These are phyloP conservation scores for Oryzias woworae DNA, from an alignment of 2,113 vertebrate species.

Conservation along the genomic window DNA sequence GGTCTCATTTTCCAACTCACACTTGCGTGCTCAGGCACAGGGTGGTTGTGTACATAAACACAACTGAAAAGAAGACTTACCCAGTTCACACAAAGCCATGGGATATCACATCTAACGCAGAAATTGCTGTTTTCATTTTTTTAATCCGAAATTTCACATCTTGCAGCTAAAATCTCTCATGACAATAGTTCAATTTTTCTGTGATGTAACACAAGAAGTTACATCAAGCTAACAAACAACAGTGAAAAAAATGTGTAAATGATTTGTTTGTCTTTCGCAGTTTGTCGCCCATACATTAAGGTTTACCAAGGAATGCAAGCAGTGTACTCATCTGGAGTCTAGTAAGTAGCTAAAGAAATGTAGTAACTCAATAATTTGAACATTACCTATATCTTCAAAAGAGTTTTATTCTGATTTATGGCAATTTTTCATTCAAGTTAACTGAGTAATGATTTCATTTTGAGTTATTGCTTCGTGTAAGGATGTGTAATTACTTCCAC, in stretches of 20 bases:
- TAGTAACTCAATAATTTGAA: constrained; percentile 10
- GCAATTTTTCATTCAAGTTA: constrained; percentile 15
- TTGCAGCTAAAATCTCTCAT: constrained; percentile 33
- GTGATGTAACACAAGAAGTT: constrained; percentile 11
- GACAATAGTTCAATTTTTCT: constrained; percentile 6
- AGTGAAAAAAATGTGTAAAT: constrained; percentile 11
- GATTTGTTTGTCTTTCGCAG: constrained; percentile 70
- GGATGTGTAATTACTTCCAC: constrained; percentile 25
- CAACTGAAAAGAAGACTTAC: constrained; percentile 20
- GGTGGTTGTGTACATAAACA: constrained; percentile 38
- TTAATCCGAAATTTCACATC: constrained; percentile 32
- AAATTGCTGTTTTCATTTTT: constrained; percentile 57
- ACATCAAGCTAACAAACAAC: constrained; percentile 2
- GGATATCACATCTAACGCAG: constrained; percentile 30
- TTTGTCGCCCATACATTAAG: constrained; percentile 88
- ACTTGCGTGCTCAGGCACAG: constrained; percentile 42
- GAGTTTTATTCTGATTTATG: constrained; percentile 10
- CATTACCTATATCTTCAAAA: constrained; percentile 28
- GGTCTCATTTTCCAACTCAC: constrained; percentile 21
- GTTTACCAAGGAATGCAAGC: constrained; percentile 95
- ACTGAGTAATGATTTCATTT: constrained; percentile 20
- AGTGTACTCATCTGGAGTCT: constrained; percentile 91
- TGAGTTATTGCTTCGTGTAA: constrained; percentile 14
- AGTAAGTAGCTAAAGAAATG: constrained; percentile 81
- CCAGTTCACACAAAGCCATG: constrained; percentile 37